These are phyloP conservation scores for Tychaedon coryphoeus DNA, from an alignment of 2,113 vertebrate genomes.

Conservation along the genomic window DNA sequence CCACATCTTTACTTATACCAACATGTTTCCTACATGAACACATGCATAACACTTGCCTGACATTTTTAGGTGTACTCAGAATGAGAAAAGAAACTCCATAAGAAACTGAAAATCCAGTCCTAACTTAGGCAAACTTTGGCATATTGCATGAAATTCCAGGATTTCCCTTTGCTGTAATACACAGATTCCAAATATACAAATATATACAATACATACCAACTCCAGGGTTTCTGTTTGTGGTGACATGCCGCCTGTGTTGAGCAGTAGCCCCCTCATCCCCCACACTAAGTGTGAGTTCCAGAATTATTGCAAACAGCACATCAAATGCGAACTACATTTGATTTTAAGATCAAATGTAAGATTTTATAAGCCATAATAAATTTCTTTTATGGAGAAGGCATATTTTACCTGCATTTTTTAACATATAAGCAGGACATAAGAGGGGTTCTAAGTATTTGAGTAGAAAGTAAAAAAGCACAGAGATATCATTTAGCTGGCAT, in stretches of 20 bases:
- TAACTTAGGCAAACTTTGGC: not conserved
- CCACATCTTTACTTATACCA: not conserved
- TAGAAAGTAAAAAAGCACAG: not conserved
- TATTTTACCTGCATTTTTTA: not conserved
- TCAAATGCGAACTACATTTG: not conserved
- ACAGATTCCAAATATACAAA: not conserved
- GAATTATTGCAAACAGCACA: not conserved
- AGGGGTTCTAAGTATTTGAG: not conserved
- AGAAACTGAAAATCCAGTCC: not conserved
- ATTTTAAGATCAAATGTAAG: not conserved
- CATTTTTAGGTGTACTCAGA: not conserved
- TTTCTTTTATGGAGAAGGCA: not conserved
- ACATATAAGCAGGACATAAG: not conserved
- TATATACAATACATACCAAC: not conserved
- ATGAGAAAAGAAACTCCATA: not conserved
- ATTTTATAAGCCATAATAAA: not conserved
- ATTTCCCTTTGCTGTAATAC: not conserved
- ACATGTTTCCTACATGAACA: not conserved
- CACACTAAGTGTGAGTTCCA: not conserved
- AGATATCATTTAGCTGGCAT: not conserved
- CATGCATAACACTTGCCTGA: not conserved
- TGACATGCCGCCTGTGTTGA: not conserved
- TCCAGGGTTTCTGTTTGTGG: not conserved
- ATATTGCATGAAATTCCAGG: not conserved
- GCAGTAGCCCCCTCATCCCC: not conserved